Conservation (phyloP, 1,140 invertebrate species). For the Bradysia coprophila region DNA sequence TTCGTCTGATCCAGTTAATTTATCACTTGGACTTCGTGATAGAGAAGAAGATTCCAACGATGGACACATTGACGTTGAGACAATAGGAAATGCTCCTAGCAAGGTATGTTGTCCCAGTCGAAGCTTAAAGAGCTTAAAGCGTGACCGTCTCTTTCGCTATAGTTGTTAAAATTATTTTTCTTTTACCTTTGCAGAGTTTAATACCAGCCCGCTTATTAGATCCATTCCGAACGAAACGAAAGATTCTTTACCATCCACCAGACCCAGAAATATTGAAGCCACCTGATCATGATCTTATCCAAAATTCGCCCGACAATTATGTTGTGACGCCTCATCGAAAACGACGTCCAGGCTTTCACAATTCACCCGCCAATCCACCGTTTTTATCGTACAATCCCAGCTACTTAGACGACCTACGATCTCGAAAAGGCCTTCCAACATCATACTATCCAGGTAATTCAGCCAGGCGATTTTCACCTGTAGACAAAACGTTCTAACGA, state of each 20-base stretch:
- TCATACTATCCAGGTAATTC: constrained; percentile 9
- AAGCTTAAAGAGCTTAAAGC: neutral
- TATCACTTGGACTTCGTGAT: constrained; percentile 33
- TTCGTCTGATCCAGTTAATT: constrained; percentile 53
- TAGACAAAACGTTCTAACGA: constrained; percentile 1
- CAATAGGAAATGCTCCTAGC: constrained; percentile 20
- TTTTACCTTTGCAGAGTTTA: constrained; percentile 24
- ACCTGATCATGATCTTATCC: constrained; percentile 41
- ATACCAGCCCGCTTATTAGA: constrained; percentile 20
- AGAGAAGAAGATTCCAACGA: constrained; percentile 27
- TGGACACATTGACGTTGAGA: constrained; percentile 24
- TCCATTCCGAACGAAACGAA: constrained; percentile 35
- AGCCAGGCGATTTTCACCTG: too few relatives aligned
- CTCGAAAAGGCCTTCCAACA: constrained; percentile 19
- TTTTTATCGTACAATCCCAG: constrained; percentile 60
- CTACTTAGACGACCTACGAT: constrained; percentile 39
- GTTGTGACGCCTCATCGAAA: constrained; percentile 70
- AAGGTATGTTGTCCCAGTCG: constrained; percentile 5
- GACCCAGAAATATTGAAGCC: constrained; percentile 37
- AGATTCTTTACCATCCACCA: constrained; percentile 39
- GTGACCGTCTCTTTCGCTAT: too few relatives aligned
- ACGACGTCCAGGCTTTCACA: constrained; percentile 64
- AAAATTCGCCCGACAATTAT: constrained; percentile 49
- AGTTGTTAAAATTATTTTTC: neutral
- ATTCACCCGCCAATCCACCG: constrained; percentile 63